A percentile compares a stretch with the other conserved stretches of the same genome.
Conservation (phyloP, 2,797 vertebrate genomes). For the Trichosurus vulpecula region DNA sequence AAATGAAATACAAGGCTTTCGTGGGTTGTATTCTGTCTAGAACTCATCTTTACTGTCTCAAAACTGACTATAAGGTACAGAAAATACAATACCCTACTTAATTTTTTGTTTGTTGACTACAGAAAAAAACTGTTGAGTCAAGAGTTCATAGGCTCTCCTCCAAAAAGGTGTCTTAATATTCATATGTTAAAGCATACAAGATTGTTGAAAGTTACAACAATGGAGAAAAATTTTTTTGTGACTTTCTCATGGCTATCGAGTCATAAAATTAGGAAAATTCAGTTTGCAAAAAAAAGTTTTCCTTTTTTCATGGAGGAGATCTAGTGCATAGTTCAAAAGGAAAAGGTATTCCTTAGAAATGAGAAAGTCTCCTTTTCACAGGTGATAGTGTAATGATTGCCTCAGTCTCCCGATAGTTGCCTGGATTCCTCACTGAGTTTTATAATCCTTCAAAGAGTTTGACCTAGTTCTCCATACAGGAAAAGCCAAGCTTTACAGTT, state of each 20-base stretch:
- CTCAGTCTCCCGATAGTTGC: background rate
- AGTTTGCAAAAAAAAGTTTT: background rate
- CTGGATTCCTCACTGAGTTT: background rate
- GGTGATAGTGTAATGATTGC: background rate
- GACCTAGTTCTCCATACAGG: background rate
- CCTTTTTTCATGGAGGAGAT: background rate
- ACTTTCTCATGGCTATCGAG: background rate
- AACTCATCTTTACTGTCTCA: background rate
- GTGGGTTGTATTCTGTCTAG: background rate
- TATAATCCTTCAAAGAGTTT: background rate
- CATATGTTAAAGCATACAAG: background rate
- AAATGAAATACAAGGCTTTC: background rate
- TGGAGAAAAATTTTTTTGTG: background rate
- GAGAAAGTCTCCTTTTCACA: background rate
- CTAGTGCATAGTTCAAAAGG: background rate
- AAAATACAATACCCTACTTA: background rate
- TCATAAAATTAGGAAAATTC: background rate
- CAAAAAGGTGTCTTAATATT: background rate
- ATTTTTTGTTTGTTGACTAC: background rate
- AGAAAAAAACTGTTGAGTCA: background rate
- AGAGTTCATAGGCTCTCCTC: background rate
- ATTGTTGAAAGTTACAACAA: background rate
- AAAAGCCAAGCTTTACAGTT: background rate
- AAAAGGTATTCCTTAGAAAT: background rate
- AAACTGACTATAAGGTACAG: background rate